Evolutionary conservation across 2,113 vertebrate genomes (phyloP).

Genomic region (Raja brachyura): DNA sequence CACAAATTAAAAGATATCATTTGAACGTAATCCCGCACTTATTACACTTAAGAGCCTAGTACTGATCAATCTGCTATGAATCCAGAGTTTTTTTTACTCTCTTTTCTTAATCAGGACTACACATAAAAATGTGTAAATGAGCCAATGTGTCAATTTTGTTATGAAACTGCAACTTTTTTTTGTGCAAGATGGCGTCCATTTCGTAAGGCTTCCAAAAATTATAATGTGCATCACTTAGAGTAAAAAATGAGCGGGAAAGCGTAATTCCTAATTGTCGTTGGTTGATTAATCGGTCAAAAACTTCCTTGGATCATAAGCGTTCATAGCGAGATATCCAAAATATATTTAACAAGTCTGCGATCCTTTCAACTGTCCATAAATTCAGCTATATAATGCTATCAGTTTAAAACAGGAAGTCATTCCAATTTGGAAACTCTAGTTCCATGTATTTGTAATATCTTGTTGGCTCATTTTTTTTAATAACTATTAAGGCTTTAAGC

Average conservation of each 20-base stretch:
- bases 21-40: too few relatives aligned
- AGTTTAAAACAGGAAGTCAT: slow-evolving; percentile 33
- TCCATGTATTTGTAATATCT: slow-evolving; percentile 42
- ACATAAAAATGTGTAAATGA: neutral
- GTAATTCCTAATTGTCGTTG: neutral
- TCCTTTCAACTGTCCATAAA: neutral
- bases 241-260: neutral
- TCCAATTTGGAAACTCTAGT: neutral
- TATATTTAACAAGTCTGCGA: neutral
- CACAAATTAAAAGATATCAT: neutral
- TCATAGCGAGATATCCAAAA: neutral
- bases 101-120: neutral
- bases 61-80: neutral
- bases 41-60: neutral
- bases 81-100: neutral
- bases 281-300: neutral
- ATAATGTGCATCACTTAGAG: neutral
- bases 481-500: slow-evolving; percentile 39
- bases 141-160: neutral
- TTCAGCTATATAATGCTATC: neutral
- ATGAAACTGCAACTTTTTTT: neutral
- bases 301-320: neutral
- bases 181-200: neutral
- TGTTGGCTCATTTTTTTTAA: slow-evolving; percentile 42
- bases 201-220: neutral